Conservation (phyloP, 1,140 invertebrate genomes). For the Calliopsis andreniformis region DNA sequence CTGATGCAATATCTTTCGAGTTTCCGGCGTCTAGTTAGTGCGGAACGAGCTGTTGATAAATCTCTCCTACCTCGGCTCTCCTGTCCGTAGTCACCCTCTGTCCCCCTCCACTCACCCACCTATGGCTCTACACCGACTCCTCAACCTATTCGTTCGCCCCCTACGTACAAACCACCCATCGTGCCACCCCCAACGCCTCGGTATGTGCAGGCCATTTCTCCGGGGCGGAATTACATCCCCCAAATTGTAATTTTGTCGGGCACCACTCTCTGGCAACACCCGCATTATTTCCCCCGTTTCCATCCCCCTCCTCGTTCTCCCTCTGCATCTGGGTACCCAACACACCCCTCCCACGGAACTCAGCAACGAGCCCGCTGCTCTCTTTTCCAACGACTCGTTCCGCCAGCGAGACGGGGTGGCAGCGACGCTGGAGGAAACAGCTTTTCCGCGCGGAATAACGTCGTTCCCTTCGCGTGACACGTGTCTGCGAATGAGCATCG, state of each 20-base stretch:
- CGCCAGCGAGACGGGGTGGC: neutral
- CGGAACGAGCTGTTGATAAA: constrained; percentile 80
- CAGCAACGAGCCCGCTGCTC: neutral
- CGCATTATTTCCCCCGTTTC: constrained; percentile 70
- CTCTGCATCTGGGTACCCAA: neutral
- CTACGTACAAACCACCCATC: constrained; percentile 34
- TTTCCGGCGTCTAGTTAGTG: constrained; percentile 80
- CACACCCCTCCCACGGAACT: neutral
- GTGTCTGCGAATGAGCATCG: constrained; percentile 56
- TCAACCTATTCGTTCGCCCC: constrained; percentile 19
- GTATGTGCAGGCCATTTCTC: constrained; percentile 80
- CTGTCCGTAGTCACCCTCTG: constrained; percentile 29
- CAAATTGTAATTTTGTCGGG: constrained; percentile 80
- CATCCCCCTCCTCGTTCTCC: neutral
- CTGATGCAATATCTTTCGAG: constrained; percentile 81
- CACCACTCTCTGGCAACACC: constrained; percentile 71
- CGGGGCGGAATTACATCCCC: constrained; percentile 77
- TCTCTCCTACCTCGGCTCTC: constrained; percentile 63
- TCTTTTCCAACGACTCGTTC: neutral
- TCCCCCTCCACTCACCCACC: constrained; percentile 42
- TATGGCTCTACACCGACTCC: constrained; percentile 27
- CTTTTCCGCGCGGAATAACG: constrained; percentile 59
- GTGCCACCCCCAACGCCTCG: constrained; percentile 58
- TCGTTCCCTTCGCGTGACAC: constrained; percentile 68
- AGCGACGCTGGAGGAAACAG: neutral